phyloP scores from a whole-genome alignment of 30 jellyfish, hydroid and myxozoan species.

The Cassiopea andromeda region DNA sequence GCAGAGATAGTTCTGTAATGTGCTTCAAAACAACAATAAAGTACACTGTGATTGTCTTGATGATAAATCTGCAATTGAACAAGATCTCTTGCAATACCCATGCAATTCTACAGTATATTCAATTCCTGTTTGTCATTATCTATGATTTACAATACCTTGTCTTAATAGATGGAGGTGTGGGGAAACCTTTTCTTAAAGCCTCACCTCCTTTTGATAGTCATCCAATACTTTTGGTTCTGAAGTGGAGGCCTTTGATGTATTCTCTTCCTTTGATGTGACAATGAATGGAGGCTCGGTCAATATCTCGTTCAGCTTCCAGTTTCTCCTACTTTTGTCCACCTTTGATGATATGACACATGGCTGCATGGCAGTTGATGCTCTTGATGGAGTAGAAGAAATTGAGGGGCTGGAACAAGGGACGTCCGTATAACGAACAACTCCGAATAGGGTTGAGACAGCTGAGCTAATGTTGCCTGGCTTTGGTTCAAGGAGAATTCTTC shows the following conservation, averaged over 20 bases:
- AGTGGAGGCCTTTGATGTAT: neutral
- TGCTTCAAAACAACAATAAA: too few species aligned
- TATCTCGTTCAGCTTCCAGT: neutral
- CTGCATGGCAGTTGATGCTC: conserved; percentile 51
- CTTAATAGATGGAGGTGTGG: too few species aligned
- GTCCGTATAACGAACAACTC: conserved; percentile 58
- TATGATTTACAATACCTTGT: too few species aligned
- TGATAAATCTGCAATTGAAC: too few species aligned
- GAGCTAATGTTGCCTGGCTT: conserved; percentile 29
- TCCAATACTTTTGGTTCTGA: neutral
- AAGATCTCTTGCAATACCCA: too few species aligned
- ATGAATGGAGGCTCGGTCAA: neutral
- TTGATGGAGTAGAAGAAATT: conserved; percentile 54
- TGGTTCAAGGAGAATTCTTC: neutral
- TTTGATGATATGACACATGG: conserved; percentile 36
- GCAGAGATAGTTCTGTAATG: too few species aligned
- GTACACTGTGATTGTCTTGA: too few species aligned
- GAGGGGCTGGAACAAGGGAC: conserved; percentile 71
- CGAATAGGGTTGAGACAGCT: conserved; percentile 58
- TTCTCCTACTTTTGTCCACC: neutral
- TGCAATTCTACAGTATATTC: too few species aligned
- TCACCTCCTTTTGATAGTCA: too few species aligned
- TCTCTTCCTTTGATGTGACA: neutral
- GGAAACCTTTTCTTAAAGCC: too few species aligned
- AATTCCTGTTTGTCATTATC: too few species aligned